Percentiles rank a stretch among this genome's conserved stretches.
Evolutionary conservation across 2,888 invertebrate genomes (phyloP).

Genomic region (Netelia inedita): DNA sequence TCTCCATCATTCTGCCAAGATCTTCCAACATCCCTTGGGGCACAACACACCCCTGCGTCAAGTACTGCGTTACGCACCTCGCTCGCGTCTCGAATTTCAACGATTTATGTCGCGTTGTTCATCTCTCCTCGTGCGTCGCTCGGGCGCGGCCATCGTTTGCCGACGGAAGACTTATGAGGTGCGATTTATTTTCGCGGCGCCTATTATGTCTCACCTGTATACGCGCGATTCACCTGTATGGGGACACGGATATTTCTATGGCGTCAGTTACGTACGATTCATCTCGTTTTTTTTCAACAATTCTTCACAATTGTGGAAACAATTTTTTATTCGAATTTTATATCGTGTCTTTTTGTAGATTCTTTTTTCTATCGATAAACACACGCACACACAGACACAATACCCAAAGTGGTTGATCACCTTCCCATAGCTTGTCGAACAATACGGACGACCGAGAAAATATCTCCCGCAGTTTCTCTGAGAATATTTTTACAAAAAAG

Average conservation of each 20-base stretch:
- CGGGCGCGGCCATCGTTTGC: constrained; percentile 44
- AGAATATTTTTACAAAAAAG: constrained; percentile 41
- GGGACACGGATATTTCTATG: constrained; percentile 22
- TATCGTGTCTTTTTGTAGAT: too few relatives aligned
- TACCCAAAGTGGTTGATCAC: constrained; percentile 13
- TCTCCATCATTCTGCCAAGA: constrained; percentile 63
- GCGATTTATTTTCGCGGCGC: constrained; percentile 79
- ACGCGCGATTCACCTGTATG: constrained; percentile 56
- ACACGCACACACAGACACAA: neutral
- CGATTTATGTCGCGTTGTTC: constrained; percentile 71
- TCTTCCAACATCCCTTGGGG: constrained; percentile 60
- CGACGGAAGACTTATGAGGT: constrained; percentile 81
- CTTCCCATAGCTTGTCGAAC: constrained; percentile 18
- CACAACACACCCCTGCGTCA: constrained; percentile 70
- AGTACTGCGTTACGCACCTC: constrained; percentile 71
- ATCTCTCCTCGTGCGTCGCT: constrained; percentile 52
- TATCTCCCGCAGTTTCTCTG: constrained; percentile 61
- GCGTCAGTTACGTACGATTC: constrained; percentile 44
- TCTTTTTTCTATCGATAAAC: constrained; percentile 20
- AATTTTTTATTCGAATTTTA: neutral
- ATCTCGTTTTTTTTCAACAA: constrained; percentile 23
- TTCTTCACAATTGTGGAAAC: neutral
- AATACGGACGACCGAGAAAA: constrained; percentile 35
- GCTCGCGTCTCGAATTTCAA: constrained; percentile 74
- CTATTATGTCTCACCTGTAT: constrained; percentile 81